Evolutionary conservation across 2,888 invertebrate species (phyloP), one percentile per base, ranked within the genome.

Genomic region (Epistrophe grossulariae): DNA sequence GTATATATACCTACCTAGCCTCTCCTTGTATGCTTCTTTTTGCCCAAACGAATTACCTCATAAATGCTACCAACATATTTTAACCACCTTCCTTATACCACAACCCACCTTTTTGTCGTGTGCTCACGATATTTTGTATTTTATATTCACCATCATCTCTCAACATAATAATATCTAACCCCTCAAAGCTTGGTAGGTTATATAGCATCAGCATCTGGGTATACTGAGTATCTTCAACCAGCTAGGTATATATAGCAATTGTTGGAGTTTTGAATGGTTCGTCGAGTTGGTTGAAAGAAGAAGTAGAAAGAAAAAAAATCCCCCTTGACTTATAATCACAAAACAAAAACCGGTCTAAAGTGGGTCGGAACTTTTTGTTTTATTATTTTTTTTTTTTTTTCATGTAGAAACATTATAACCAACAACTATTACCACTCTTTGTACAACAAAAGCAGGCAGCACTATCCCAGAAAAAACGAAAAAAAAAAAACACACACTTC

Each of bases 241-340:
- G 66, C 68, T n/a, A n/a, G n/a, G n/a, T n/a, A n/a, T n/a, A n/a
- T n/a, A 24, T 24, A 24, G 19, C 48, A 64, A 77, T 66, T 45
- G 76, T 77, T 77, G 40, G 50, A 66, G 35, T 55, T 70, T 79
- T 68, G 80, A 84, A 72, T 77, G 59, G 45, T 48, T 66, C 8
- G 48, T 66, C 8, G 48, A 55, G 55, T 38, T 55, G 40, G 55
- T 43, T 70, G 40, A 40, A 28, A 52, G 64, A 59, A 28, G 45
- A 70, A 62, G 68, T 50, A 35, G 11, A 50, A 6, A n/a, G n/a
- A 72, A 31, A 70, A 62, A 70, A 35, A 81, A 73, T 85, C 81
- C 84, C 84, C 84, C 84, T 85, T 85, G 84, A 85, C 84, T 85
- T 85, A 85, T 85, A 85, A 85, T 73, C 77, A 81, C 78, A 77